Evolutionary conservation across 2,888 invertebrate species (phyloP).

Genomic region (Omphaloscelis lunosa): DNA sequence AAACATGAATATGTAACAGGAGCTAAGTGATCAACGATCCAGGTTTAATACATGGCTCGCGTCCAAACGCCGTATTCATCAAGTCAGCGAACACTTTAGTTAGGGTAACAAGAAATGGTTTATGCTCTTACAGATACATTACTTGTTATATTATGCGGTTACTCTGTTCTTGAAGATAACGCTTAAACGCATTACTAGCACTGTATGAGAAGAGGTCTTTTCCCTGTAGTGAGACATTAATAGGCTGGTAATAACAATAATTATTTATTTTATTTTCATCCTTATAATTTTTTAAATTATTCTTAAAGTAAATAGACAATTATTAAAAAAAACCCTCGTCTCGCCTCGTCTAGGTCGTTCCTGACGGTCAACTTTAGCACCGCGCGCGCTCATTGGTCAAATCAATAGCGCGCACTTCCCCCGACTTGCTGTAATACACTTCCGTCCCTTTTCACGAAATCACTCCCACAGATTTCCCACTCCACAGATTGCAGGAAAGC

Average conservation of each 20-base stretch:
- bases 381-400: too few relatives aligned
- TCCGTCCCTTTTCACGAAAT: too few relatives aligned
- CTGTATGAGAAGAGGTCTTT: neutral
- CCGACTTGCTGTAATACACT: too few relatives aligned
- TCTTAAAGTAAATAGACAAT: neutral
- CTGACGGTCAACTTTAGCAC: too few relatives aligned
- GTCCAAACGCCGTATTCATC: constrained; percentile 40
- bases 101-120: constrained; percentile 15
- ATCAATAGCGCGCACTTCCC: too few relatives aligned
- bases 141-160: neutral
- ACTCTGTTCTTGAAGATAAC: neutral
- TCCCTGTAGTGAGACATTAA: neutral
- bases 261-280: neutral
- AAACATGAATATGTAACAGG: constrained; percentile 42
- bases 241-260: neutral
- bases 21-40: constrained; percentile 47
- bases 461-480: too few relatives aligned
- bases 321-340: too few relatives aligned
- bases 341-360: too few relatives aligned
- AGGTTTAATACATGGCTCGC: constrained; percentile 35
- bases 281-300: neutral
- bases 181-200: neutral
- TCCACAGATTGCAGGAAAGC: too few relatives aligned
- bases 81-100: constrained; percentile 24
- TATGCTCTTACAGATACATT: neutral